Evolutionary conservation across 2,113 vertebrate genomes (phyloP).

Genomic region (Panurus biarmicus): DNA sequence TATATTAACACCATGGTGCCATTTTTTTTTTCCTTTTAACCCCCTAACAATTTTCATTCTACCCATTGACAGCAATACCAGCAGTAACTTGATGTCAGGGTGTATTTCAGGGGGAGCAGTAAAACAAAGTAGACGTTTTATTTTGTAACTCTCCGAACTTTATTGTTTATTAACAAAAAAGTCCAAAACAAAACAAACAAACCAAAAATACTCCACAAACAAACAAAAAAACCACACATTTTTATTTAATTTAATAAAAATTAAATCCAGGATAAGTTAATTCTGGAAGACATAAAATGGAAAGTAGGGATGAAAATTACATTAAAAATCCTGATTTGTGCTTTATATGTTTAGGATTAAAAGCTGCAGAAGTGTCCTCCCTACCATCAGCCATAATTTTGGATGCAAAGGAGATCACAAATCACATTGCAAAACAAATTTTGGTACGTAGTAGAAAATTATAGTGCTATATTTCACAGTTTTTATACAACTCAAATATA

Average conservation of each 20-base stretch:
- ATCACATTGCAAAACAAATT: conserved; percentile 78
- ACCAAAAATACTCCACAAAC: no score
- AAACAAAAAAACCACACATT: no score
- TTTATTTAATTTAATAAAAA: background rate
- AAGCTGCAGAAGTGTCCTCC: conserved; percentile 86
- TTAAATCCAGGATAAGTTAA: background rate
- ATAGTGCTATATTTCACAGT: background rate
- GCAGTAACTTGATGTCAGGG: background rate
- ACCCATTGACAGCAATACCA: background rate
- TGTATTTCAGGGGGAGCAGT: background rate
- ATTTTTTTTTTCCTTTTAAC: background rate
- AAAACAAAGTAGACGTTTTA: background rate
- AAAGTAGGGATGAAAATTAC: background rate
- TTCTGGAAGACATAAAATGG: background rate
- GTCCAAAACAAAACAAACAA: no score
- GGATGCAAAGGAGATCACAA: conserved; percentile 82
- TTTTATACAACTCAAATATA: background rate
- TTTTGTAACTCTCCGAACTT: background rate
- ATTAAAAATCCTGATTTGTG: background rate
- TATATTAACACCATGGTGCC: background rate
- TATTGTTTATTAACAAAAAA: background rate
- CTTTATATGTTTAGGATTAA: conserved; percentile 77
- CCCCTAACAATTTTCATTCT: background rate
- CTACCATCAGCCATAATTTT: conserved; percentile 78
- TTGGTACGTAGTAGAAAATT: conserved; percentile 72